phyloP scores from a whole-genome alignment of 2,888 invertebrate genomes.

The Gymnosoma rotundatum region DNA sequence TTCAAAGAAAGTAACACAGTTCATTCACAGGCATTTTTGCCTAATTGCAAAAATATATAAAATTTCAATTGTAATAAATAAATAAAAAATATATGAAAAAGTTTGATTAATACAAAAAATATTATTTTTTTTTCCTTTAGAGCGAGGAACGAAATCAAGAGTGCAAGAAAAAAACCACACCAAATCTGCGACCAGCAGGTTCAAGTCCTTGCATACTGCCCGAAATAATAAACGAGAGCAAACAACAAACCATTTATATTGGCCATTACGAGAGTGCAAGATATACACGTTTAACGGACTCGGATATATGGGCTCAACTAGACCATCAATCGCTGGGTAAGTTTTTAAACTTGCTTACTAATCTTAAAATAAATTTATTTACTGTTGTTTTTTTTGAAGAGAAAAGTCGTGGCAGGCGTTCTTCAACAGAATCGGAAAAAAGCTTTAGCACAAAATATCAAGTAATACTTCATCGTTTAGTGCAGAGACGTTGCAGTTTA shows the following conservation, averaged over 20 bases:
- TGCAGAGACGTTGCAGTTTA: conserved; percentile 93
- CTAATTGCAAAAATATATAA: too few relatives aligned
- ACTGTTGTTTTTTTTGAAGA: conserved; percentile 73
- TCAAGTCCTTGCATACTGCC: conserved; percentile 87
- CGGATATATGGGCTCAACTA: conserved; percentile 86
- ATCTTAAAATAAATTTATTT: not conserved
- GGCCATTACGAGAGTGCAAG: conserved; percentile 88
- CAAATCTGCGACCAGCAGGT: conserved; percentile 86
- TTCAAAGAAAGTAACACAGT: too few relatives aligned
- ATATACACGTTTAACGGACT: conserved; percentile 90
- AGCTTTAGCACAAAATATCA: conserved; percentile 93
- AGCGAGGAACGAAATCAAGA: conserved; percentile 89
- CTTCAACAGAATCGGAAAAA: conserved; percentile 91
- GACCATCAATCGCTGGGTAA: conserved; percentile 81
- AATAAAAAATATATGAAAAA: too few relatives aligned
- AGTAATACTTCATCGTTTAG: conserved; percentile 93
- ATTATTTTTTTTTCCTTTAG: conserved; percentile 70
- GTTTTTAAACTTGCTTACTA: not conserved
- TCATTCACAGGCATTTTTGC: too few relatives aligned
- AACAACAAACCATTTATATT: conserved; percentile 86
- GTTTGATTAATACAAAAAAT: too few relatives aligned
- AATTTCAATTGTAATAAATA: too few relatives aligned
- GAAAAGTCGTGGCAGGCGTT: conserved; percentile 82
- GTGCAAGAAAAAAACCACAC: conserved; percentile 87
- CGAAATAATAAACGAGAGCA: conserved; percentile 76